phyloP scores from a whole-genome alignment of 1,140 invertebrate genomes.

The Leptonema lineaticorne region DNA sequence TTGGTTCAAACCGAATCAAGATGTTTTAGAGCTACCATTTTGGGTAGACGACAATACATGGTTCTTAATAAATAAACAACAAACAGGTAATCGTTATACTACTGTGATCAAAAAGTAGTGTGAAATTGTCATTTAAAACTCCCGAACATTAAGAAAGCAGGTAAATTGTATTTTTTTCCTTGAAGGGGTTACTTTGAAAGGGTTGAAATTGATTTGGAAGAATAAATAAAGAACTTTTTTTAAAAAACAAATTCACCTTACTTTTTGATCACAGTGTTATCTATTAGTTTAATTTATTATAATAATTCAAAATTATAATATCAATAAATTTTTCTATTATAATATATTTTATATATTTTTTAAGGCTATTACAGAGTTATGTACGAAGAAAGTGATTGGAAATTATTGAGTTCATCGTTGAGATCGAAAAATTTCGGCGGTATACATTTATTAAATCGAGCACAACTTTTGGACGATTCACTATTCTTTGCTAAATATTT shows the following conservation, averaged over 20 bases:
- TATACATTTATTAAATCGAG: slow-evolving; percentile 71
- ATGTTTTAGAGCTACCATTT: slow-evolving; percentile 29
- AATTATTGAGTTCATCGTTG: slow-evolving; percentile 51
- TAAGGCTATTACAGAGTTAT: slow-evolving; percentile 64
- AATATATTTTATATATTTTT: neutral
- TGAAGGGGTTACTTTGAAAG: no score
- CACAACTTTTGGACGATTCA: slow-evolving; percentile 75
- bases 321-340: neutral
- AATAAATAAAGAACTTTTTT: no score
- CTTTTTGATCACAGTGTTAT: no score
- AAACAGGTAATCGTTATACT: slow-evolving; percentile 54
- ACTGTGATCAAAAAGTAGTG: no score
- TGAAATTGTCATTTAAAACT: no score
- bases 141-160: no score
- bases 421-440: slow-evolving; percentile 44
- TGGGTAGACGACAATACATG: slow-evolving; percentile 51
- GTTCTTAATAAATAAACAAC: slow-evolving; percentile 63
- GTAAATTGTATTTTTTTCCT: no score
- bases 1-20: slow-evolving; percentile 45
- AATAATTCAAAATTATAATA: neutral
- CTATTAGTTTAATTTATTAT: neutral
- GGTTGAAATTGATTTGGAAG: no score
- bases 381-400: slow-evolving; percentile 59
- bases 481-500: slow-evolving; percentile 65
- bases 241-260: no score